Evolutionary conservation across 2,113 vertebrate species (phyloP).

Genomic region (Typhlomys cinereus): DNA sequence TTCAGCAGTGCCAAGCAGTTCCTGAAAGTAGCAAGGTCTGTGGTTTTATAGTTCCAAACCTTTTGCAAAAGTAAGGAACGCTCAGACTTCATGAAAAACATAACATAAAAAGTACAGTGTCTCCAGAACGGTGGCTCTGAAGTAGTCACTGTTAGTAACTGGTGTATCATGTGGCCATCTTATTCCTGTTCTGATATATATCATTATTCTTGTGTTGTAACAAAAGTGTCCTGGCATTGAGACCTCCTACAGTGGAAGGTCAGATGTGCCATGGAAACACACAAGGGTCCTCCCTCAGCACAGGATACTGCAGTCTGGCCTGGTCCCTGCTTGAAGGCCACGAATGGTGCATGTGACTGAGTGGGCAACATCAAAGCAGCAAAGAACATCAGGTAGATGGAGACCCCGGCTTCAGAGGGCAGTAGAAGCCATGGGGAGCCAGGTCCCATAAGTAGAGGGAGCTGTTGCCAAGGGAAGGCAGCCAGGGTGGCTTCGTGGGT

Average conservation of each 20-base stretch:
- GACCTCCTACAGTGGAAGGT: background rate
- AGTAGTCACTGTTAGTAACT: background rate
- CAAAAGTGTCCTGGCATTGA: background rate
- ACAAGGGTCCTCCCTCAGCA: background rate
- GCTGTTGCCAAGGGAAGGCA: no score
- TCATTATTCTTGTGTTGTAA: background rate
- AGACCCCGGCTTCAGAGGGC: no score
- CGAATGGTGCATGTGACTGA: background rate
- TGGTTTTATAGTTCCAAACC: background rate
- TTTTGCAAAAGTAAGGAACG: background rate
- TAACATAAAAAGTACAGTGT: no score
- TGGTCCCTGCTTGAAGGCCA: background rate
- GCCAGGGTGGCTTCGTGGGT: background rate
- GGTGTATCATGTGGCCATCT: background rate
- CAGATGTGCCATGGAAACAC: background rate
- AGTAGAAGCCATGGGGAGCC: background rate
- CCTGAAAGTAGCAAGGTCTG: background rate
- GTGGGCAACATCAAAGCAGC: background rate
- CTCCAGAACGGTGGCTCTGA: background rate
- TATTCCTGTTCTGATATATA: background rate
- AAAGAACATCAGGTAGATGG: background rate
- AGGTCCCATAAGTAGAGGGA: background rate
- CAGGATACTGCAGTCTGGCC: background rate
- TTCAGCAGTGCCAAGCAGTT: background rate
- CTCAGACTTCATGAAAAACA: background rate